Evolutionary conservation across 2,888 invertebrate species (phyloP), one percentile per base, ranked within the genome.

Genomic region (Drosophila stalkeri): DNA sequence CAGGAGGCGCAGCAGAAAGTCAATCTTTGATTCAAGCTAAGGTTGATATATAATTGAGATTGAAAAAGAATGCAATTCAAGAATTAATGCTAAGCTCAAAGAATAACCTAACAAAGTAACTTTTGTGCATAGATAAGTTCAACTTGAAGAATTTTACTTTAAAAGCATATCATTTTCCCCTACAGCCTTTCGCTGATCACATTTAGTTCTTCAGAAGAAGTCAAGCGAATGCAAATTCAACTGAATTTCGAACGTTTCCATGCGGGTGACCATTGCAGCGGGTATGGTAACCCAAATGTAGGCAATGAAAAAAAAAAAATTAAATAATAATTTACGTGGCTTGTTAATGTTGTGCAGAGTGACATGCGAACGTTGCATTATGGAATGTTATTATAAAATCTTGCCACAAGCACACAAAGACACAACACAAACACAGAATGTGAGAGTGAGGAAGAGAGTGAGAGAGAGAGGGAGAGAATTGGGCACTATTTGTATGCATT

Each of bases 291-390:
- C 31, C 41, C 49, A 1, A 8, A 61, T 39, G 35, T 39, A 39
- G 44, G 70, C 23, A 35, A 46, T 33, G 39, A 44, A 39, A 47
- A 64, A 31, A 31, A 54, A 68, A 31, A 31, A 54, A 67, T 43
- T 55, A 75, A 74, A 74, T 74, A 71, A 64, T 64, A 64, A 60
- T 65, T 75, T 51, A 31, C 52, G 72, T 55, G 64, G 59, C 59
- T 75, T 67, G 69, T 63, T 66, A 70, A 75, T 69, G 81, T 66
- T 73, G 51, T 51, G 77, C 75, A 56, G 35, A 84, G 76, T 89
- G 90, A 87, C 86, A 87, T 87, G 86, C 90, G 77, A 89, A 77
- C 90, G 88, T 80, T 87, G 77, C 86, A 87, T 87, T 87, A 89
- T 87, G 77, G 77, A 89, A 89, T 87, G 86, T 87, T 89, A 81